Conservation (phyloP, 2,888 invertebrate species). For the Syrphus vitripennis region DNA sequence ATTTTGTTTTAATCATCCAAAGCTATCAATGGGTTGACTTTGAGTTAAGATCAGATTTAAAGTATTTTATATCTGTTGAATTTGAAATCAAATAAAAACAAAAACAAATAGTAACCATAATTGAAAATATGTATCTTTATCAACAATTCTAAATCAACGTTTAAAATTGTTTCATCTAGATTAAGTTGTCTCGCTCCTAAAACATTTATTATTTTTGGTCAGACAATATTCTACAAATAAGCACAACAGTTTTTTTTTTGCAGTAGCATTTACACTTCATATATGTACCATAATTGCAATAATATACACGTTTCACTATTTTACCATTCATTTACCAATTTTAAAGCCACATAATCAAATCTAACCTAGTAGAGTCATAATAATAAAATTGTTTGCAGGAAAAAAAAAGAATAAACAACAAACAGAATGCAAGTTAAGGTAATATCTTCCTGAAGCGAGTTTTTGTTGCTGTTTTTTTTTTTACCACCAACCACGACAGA, state of each 20-base stretch:
- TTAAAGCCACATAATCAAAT: conserved; percentile 29
- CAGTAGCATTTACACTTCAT: too few species aligned
- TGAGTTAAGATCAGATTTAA: too few species aligned
- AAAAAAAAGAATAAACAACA: not conserved
- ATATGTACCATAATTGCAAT: not conserved
- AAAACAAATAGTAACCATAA: too few species aligned
- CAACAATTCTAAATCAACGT: not conserved
- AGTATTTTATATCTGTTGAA: too few species aligned
- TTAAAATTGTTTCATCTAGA: conserved; percentile 5
- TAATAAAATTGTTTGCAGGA: conserved; percentile 9
- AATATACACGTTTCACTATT: conserved; percentile 4
- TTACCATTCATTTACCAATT: conserved; percentile 26
- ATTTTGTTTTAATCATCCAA: too few species aligned
- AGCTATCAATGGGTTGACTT: too few species aligned
- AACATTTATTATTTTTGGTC: not conserved
- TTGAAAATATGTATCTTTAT: not conserved
- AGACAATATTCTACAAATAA: not conserved
- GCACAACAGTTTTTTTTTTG: not conserved
- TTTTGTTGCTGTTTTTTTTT: not conserved
- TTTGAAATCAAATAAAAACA: not conserved
- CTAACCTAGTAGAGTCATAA: conserved; percentile 32
- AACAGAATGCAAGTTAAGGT: not conserved
- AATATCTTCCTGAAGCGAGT: conserved; percentile 36
- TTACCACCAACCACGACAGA: conserved; percentile 49
- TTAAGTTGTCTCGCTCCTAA: not conserved